These are phyloP conservation scores for Xylota sylvarum DNA, from an alignment of 2,888 invertebrate species.

Conservation along the genomic window DNA sequence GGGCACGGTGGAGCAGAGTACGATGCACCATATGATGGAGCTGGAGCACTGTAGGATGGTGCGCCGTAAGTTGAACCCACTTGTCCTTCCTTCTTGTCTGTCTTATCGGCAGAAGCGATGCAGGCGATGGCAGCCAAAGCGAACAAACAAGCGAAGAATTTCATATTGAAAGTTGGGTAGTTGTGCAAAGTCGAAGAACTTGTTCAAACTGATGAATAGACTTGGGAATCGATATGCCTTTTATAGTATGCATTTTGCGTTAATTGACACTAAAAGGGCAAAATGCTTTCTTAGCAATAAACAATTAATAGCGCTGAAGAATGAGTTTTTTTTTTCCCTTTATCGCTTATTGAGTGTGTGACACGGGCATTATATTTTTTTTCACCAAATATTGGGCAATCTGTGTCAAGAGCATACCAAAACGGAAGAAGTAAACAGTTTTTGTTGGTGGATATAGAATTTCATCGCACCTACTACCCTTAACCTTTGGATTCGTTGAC, in stretches of 20 bases:
- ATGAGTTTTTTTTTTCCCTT: not conserved
- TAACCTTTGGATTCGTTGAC: conserved; percentile 49
- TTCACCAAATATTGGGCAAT: not conserved
- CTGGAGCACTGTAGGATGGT: conserved; percentile 21
- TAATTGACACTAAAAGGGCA: not conserved
- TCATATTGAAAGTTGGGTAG: conserved; percentile 79
- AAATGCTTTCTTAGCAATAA: conserved; percentile 15
- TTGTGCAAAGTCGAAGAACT: conserved; percentile 48
- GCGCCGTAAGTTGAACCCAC: conserved; percentile 78
- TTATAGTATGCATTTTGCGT: conserved; percentile 47
- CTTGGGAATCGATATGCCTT: conserved; percentile 16
- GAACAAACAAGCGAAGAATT: conserved; percentile 80
- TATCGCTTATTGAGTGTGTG: conserved; percentile 6
- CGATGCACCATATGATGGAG: conserved; percentile 27
- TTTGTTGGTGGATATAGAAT: conserved; percentile 33
- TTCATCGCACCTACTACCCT: conserved; percentile 52
- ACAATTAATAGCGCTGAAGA: not conserved
- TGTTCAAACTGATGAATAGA: conserved; percentile 47
- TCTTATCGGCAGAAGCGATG: conserved; percentile 78
- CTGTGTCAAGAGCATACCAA: conserved; percentile 40
- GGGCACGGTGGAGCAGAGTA: conserved; percentile 78
- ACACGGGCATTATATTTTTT: not conserved
- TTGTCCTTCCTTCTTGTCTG: conserved; percentile 59
- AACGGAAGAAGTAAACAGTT: conserved; percentile 30
- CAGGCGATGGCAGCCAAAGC: conserved; percentile 79